Evolutionary conservation across 1,140 invertebrate species (phyloP), one percentile per base, ranked within the genome.

Genomic region (Himalopsyche phryganea): DNA sequence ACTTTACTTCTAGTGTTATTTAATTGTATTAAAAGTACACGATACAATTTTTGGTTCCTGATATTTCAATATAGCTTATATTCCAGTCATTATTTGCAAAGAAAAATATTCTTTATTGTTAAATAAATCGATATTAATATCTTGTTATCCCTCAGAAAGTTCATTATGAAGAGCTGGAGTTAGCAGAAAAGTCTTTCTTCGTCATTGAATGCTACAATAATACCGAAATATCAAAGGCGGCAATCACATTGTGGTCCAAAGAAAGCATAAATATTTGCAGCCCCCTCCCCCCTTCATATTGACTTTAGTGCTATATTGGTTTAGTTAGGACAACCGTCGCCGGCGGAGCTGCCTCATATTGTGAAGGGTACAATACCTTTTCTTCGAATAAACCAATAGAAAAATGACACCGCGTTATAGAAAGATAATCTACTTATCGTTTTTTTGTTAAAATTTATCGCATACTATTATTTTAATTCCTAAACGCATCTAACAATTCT

Each of bases 251-350:
- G 60, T 62, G 42, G 50, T 23, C 33, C 33, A 49, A 50, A 62
- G 60, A 62, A 62, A 62, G 55, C 60, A 62, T 62, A 40, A 62
- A 62, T 62, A 62, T 62, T 62, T 62, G 60, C n/a, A n/a, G n/a
- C n/a, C n/a, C 60, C 44, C 15, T 36, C 42, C 44, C 36, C 44
- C 48, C 52, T 44, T 62, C 60, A 62, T 62, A 62, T 62, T 62
- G 60, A 50, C 55, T 61, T 42, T 38, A 19, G 32, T 15, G 50
- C 40, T 35, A 55, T 61, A 61, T 58, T 58, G 57, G 49, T 40
- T 52, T 28, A 50, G 55, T 36, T 32, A 14, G 35, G 49, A 42
- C 18, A 32, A 46, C 40, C 28, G 49, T 38, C 49, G 57, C 49
- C 44, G 7, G 41, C 11, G 57, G 57, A 44, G 44, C 48, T 58